phyloP scores from a whole-genome alignment of 2,888 invertebrate species.

The Dioctria linearis region DNA sequence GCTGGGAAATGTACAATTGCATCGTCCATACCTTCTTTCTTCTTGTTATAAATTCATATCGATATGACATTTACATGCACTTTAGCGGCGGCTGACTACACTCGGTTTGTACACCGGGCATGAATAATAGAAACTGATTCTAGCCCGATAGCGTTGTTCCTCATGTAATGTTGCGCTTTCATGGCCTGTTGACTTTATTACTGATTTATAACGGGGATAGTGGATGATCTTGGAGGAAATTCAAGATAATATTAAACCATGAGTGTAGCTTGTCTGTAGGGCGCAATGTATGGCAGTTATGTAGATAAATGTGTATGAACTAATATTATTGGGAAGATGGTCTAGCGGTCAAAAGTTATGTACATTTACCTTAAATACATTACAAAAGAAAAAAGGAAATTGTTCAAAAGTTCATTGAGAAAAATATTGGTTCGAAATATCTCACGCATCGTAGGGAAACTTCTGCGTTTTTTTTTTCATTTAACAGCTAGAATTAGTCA shows the following conservation, averaged over 20 bases:
- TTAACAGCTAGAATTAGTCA: too few species aligned
- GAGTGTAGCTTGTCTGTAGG: constrained; percentile 21
- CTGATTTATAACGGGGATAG: constrained; percentile 57
- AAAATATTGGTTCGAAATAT: too few species aligned
- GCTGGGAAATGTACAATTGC: constrained; percentile 29
- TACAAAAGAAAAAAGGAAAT: too few species aligned
- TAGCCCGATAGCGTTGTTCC: constrained; percentile 56
- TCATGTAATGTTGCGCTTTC: constrained; percentile 59
- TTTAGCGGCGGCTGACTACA: constrained; percentile 63
- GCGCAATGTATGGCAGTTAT: constrained; percentile 15
- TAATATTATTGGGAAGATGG: too few species aligned
- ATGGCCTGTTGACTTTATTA: constrained; percentile 59
- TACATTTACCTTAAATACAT: too few species aligned
- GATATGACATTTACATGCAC: constrained; percentile 63
- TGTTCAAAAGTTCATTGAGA: too few species aligned
- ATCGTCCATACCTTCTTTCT: constrained; percentile 57
- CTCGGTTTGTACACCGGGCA: constrained; percentile 60
- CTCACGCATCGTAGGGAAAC: too few species aligned
- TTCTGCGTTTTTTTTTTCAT: too few species aligned
- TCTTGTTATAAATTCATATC: constrained; percentile 63
- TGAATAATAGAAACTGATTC: constrained; percentile 56
- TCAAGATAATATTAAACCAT: constrained; percentile 6
- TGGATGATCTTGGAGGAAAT: constrained; percentile 6
- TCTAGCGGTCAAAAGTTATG: too few species aligned
- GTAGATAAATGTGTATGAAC: too few species aligned